Evolutionary conservation across 2,888 invertebrate genomes (phyloP), one percentile per base, ranked within the genome.

Genomic region (Synanthedon andrenaeformis): DNA sequence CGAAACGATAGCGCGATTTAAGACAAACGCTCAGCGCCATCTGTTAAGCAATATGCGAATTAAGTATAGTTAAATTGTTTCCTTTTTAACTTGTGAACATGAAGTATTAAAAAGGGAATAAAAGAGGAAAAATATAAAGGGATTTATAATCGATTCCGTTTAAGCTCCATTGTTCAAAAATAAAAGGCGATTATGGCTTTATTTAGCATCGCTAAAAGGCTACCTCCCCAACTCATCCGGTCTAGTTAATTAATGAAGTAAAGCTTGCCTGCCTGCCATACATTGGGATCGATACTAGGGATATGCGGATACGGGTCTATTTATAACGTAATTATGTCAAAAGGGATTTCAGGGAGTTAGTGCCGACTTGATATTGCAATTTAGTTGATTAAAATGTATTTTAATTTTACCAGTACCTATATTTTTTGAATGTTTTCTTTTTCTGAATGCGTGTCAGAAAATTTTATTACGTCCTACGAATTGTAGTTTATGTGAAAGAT

Each of bases 171-270:
- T 52, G 35, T 57, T 54, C 53, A 54, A 56, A 58, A 57, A 59
- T 58, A 59, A 54, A 56, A 55, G 52, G 56, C 55, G 51, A 54
- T 45, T 42, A 42, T 51, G 50, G 53, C 54, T 56, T 53, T 53
- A 51, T 57, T 51, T 49, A 54, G 53, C 57, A 51, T 55, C 51
- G 64, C 68, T 66, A 65, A 70, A 72, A 71, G 65, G 62, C 62
- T 70, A 71, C 73, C 51, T 41, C 67, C 64, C 65, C 73, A 69
- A 75, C 79, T 76, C 69, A 74, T 75, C 70, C 81, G 75, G 76
- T 78, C 77, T 74, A 79, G 66, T 82, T 81, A 78, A 78, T 79
- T 79, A 77, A 77, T 76, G 74, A 75, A 69, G 65, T 68, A 69
- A 69, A 60, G 59, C 58, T 56, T 53, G 60, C 61, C 58, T 45